These are phyloP conservation scores for Philaenus spumarius DNA, from an alignment of 1,140 invertebrate genomes.

Conservation along the genomic window DNA sequence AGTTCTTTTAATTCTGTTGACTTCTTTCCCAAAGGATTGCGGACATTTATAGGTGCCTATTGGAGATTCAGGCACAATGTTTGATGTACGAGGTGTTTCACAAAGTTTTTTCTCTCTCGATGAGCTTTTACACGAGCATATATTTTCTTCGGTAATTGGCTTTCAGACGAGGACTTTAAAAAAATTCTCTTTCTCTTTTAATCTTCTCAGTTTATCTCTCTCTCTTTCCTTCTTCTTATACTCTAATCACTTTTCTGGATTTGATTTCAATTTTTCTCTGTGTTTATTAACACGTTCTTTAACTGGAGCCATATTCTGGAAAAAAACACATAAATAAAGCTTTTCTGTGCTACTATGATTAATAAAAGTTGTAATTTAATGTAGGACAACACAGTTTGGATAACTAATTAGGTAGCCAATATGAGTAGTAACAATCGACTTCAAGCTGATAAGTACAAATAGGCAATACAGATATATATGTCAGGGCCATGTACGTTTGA, in stretches of 20 bases:
- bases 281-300: background rate
- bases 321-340: background rate
- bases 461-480: too few species aligned
- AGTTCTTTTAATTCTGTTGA: slow-evolving; percentile 4
- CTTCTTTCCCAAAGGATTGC: slow-evolving; percentile 5
- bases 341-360: background rate
- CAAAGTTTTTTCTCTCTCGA: slow-evolving; percentile 4
- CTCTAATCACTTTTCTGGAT: background rate
- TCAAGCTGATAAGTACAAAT: too few species aligned
- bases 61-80: slow-evolving; percentile 2
- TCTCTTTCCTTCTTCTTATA: background rate
- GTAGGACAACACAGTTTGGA: background rate
- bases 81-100: background rate
- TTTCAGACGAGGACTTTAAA: background rate
- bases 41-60: background rate
- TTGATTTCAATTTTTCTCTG: background rate
- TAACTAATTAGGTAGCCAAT: too few species aligned
- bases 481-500: too few species aligned
- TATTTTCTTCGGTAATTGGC: background rate
- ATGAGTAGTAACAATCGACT: too few species aligned
- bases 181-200: background rate
- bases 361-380: too few species aligned
- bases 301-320: background rate
- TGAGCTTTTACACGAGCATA: background rate
- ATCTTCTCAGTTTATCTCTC: background rate